phyloP scores from a whole-genome alignment of 2,797 vertebrate genomes.

The Micropoecilia bifurca region DNA sequence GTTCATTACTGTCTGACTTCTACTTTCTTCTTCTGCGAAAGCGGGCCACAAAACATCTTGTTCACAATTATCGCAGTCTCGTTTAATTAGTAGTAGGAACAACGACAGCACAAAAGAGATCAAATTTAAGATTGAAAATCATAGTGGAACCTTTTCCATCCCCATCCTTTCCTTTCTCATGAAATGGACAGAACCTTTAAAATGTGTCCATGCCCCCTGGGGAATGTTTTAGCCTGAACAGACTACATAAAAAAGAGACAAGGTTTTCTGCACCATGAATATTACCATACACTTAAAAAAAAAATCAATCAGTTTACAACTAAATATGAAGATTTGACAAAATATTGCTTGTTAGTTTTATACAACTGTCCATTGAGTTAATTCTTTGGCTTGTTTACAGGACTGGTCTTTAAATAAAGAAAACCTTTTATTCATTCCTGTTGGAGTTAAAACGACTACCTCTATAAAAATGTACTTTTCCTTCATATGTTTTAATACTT shows the following conservation, averaged over 20 bases:
- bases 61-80: too few species aligned
- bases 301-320: too few species aligned
- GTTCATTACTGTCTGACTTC: too few species aligned
- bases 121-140: neutral
- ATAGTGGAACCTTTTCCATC: neutral
- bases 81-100: too few species aligned
- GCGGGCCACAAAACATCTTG: too few species aligned
- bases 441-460: neutral
- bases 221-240: neutral
- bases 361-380: neutral
- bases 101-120: too few species aligned
- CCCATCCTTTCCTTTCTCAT: neutral
- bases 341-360: neutral
- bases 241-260: too few species aligned
- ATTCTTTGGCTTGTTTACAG: neutral
- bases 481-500: neutral
- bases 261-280: neutral
- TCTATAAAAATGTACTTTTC: neutral
- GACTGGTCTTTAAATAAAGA: neutral
- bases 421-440: neutral
- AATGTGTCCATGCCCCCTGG: neutral
- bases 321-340: too few species aligned
- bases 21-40: too few species aligned
- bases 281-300: neutral
- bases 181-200: neutral